Evolutionary conservation across 1,140 invertebrate genomes (phyloP), one percentile per base, ranked within the genome.

Genomic region (Atopsyche davidsoni): DNA sequence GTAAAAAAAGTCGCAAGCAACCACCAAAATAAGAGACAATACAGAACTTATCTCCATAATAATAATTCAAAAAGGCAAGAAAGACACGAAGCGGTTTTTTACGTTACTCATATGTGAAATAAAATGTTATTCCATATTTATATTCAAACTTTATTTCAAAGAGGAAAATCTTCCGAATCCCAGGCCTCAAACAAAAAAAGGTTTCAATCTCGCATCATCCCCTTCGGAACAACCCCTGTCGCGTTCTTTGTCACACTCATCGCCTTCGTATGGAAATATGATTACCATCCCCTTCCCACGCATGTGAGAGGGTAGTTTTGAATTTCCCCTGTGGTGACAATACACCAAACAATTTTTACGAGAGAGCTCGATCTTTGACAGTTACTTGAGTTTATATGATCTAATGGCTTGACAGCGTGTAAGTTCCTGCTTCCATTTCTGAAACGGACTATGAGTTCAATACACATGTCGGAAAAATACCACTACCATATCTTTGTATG

Each of bases 211-310:
- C n/a, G n/a, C n/a, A n/a, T n/a, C n/a, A n/a, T n/a, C n/a, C n/a
- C n/a, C n/a, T 36, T 36, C 4, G 35, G 14, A 38, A 6, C 35
- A 9, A 9, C 14, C 35, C 14, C 14, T 4, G 3, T 11, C 14
- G 13, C 39, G 14, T 16, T 22, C 13, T 3, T 18, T 19, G 3
- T 10, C 19, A 11, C 7, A 18, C 13, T 13, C 4, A 7, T 38
- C 6, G 23, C 41, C 22, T 6, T 17, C 43, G 34, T 28, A 34
- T 46, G 43, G 43, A 46, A 46, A 46, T 53, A 53, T 46, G 51
- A 45, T 39, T 18, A 34, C 41, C 17, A 23, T 34, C 42, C 25
- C 25, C 43, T 36, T 6, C n/a, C 32, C 28, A 31, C 28, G 25
- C 19, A 24, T 24, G 25, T 41, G 47, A 31, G 1, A 38, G 44